These are phyloP conservation scores for Oreochromis niloticus DNA, from an alignment of 2,113 vertebrate species.

Conservation along the genomic window DNA sequence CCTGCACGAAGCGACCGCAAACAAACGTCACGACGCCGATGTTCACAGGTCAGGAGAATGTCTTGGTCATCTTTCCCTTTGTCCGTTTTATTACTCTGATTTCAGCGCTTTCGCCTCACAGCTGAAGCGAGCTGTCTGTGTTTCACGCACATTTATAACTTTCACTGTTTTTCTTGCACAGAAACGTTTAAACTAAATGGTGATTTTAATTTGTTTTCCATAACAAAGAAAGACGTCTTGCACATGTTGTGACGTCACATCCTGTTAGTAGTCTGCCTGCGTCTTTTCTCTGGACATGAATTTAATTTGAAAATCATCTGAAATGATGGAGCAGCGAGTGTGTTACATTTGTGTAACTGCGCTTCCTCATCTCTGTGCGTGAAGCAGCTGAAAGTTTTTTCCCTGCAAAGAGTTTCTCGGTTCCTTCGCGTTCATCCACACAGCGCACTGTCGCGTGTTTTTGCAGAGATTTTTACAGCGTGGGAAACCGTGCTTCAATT, in stretches of 20 bases:
- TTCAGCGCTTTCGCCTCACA: background rate
- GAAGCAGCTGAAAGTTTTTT: background rate
- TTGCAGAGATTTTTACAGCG: background rate
- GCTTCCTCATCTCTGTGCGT: background rate
- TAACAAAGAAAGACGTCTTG: background rate
- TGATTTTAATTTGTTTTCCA: background rate
- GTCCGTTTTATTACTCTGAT: background rate
- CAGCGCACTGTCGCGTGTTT: accelerated
- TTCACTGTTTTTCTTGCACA: too few relatives aligned
- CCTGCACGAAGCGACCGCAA: background rate
- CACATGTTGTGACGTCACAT: background rate
- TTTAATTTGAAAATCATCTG: background rate
- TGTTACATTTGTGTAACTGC: background rate
- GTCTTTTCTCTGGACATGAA: background rate
- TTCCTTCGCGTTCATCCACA: accelerated
- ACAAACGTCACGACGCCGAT: background rate
- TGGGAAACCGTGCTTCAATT: background rate
- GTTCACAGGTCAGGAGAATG: accelerated
- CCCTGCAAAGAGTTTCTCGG: background rate
- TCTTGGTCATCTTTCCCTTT: background rate
- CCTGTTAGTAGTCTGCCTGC: background rate
- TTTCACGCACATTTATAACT: background rate
- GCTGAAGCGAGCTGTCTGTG: background rate
- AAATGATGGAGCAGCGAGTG: background rate
- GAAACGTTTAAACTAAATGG: background rate